Evolutionary conservation across 2,888 invertebrate genomes (phyloP).

Genomic region (Allacma fusca): DNA sequence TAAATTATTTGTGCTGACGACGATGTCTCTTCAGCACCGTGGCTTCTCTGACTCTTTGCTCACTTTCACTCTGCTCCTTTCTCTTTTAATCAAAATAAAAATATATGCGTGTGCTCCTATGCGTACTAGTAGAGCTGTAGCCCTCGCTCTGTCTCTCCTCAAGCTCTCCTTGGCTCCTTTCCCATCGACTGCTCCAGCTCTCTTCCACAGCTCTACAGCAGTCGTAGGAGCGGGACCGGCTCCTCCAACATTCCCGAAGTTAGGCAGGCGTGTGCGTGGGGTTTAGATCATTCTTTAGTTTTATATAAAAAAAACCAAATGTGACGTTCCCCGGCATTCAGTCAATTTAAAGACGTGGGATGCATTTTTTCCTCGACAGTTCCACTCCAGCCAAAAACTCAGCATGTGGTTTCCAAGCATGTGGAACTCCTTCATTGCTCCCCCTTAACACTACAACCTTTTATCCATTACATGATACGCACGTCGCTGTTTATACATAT

Average conservation of each 20-base stretch:
- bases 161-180: slow-evolving; percentile 14
- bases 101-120: background rate
- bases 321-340: background rate
- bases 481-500: no score
- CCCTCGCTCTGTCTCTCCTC: background rate
- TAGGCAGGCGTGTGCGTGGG: no score
- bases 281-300: background rate
- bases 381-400: background rate
- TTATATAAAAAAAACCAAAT: background rate
- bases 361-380: background rate
- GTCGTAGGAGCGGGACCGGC: no score
- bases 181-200: background rate
- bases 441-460: no score
- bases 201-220: background rate
- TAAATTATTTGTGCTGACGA: slow-evolving; percentile 34
- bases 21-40: background rate
- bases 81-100: slow-evolving; percentile 13
- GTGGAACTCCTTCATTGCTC: no score
- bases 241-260: no score
- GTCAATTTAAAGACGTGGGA: background rate
- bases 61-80: background rate
- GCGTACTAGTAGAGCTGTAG: no score
- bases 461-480: no score
- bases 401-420: background rate
- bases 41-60: background rate